Evolutionary conservation across 2,888 invertebrate species (phyloP).

Genomic region (Andricus curvator): DNA sequence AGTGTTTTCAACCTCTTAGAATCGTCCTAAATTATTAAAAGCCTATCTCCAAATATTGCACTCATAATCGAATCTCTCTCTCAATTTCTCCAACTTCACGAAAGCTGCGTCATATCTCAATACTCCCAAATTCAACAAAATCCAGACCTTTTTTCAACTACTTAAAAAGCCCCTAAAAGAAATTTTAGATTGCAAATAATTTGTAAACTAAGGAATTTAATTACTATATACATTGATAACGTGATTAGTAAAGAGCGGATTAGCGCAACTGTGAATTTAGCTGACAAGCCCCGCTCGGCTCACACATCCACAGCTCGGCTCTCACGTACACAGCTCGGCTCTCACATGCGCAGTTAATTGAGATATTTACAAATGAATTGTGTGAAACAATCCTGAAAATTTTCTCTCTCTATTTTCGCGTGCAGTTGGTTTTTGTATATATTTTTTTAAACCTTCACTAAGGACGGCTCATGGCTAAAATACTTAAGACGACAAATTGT

Average conservation of each 20-base stretch:
- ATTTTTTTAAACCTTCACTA: neutral
- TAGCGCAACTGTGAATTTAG: too few species aligned
- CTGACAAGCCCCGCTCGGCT: too few species aligned
- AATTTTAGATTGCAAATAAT: neutral
- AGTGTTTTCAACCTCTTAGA: neutral
- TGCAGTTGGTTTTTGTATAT: neutral
- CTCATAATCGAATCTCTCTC: neutral
- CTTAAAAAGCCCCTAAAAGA: neutral
- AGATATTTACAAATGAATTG: constrained; percentile 25
- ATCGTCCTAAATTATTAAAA: neutral
- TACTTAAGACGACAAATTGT: constrained; percentile 1
- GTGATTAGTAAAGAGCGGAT: neutral
- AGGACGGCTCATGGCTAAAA: constrained; percentile 11
- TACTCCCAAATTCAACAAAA: neutral
- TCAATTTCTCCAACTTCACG: neutral
- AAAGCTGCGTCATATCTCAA: constrained; percentile 7
- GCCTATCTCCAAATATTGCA: neutral
- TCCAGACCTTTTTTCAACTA: neutral
- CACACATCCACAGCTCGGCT: too few species aligned
- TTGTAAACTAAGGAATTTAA: neutral
- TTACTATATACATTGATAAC: constrained; percentile 10
- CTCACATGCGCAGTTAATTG: neutral
- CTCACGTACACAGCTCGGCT: too few species aligned
- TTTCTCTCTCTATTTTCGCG: constrained; percentile 17
- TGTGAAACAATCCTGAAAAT: constrained; percentile 3